Base-by-base conservation (phyloP, 2,797 vertebrate genomes). In the Channa striata region DNA sequence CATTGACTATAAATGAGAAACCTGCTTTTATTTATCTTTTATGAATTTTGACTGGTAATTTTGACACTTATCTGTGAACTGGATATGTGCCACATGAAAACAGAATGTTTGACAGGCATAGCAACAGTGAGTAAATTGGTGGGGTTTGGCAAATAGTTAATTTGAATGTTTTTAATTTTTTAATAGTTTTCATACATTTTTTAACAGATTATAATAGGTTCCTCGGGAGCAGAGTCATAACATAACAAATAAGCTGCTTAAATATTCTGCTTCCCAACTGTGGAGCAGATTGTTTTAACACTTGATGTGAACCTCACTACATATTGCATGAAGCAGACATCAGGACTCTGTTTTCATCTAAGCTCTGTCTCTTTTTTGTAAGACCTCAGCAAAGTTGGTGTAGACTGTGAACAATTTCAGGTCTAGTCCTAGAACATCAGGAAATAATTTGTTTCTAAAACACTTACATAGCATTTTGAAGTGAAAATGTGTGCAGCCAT, bases 271-370 rank as follows among this genome's bases (percentile, higher is more conserved):
- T 43, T 39, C 23, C 42, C 8, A 42, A n/a, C 34, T 50, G 48
- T 43, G 56, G 17, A 19, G 17, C 36, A 66, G 40, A 44, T 65
- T 30, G 42, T 30, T 25, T 68, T 39, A 42, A 52, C 42, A 17
- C 25, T 37, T 19, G 3, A 30, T n/a, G 43, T 49, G 36, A 39
- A 36, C 30, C 0, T 0, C 11, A 1, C 37, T 53, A 17, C 44
- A 72, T 74, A 47, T 51, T 70, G 43, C 64, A 71, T 52, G 59
- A 71, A 59, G 59, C 53, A n/a, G 49, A 61, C 52, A 39, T 61
- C 11, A 37, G 48, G 59, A 52, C 68, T 7, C 19, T 0, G 25
- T 63, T 62, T 64, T 44, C 50, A 69, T 53, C 61, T 50, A 21
- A 16, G 51, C n/a, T 37, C 53, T 16, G 19, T 39, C 14, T 12